Evolutionary conservation across 2,113 vertebrate species (phyloP).

Genomic region (Periophthalmodon schlosseri): DNA sequence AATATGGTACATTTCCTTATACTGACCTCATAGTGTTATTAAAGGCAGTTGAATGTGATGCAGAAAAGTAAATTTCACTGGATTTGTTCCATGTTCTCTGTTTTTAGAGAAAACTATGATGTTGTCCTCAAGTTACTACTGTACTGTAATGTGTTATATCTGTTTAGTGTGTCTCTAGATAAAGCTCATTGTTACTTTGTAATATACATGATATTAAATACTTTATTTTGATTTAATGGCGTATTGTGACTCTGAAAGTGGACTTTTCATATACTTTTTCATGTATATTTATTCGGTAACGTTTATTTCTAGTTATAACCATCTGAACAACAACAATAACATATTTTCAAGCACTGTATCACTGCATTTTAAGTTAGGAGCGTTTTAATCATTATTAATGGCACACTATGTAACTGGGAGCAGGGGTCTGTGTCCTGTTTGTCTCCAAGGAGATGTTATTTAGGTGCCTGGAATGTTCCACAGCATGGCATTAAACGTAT

Average conservation of each 20-base stretch:
- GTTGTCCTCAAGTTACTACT: neutral
- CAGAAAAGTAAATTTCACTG: neutral
- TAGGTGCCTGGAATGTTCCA: no score
- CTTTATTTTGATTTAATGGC: conserved; percentile 1
- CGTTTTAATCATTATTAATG: no score
- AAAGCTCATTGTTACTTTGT: neutral
- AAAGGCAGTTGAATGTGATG: neutral
- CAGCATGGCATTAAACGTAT: neutral
- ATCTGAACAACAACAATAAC: neutral
- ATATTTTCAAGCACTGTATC: no score
- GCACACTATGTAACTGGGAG: no score
- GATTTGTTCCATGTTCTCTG: conserved; percentile 2
- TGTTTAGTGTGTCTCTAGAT: neutral
- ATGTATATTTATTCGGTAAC: neutral
- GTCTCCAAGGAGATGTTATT: no score
- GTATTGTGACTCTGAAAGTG: neutral
- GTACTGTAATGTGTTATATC: neutral
- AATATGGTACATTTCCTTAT: neutral
- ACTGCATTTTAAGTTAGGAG: no score
- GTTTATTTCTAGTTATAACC: neutral
- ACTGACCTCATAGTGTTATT: neutral
- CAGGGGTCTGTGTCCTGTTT: no score
- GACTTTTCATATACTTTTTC: no score
- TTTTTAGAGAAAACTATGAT: conserved; percentile 4
- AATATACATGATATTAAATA: conserved; percentile 8